Conservation (phyloP, 2,113 vertebrate species). For the Prochilodus magdalenae region DNA sequence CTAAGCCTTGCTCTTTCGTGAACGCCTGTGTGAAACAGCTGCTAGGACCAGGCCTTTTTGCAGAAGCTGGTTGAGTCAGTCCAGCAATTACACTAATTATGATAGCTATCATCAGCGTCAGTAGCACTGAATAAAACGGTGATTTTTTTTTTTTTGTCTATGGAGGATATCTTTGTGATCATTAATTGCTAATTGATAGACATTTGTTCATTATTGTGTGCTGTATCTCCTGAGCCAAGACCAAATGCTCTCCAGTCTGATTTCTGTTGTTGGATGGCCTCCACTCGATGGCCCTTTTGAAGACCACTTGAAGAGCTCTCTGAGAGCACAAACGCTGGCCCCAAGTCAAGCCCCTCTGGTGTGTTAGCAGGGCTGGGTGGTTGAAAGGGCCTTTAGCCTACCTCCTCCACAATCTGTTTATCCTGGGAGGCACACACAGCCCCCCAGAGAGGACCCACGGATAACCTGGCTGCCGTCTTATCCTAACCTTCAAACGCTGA, state of each 20-base stretch:
- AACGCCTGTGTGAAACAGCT: constrained; percentile 30
- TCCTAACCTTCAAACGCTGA: constrained; percentile 76
- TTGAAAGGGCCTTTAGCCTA: constrained; percentile 69
- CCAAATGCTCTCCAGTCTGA: constrained; percentile 48
- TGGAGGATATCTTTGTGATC: not conserved
- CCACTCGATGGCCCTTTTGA: constrained; percentile 53
- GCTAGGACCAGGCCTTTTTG: constrained; percentile 8
- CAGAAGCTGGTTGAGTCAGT: not conserved
- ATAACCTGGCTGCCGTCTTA: constrained; percentile 75
- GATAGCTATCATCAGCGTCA: not conserved
- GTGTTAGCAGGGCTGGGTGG: constrained; percentile 49
- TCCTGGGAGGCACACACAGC: constrained; percentile 63
- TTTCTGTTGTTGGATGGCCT: constrained; percentile 46
- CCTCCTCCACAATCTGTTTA: constrained; percentile 57
- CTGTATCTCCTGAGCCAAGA: not conserved
- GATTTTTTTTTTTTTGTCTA: not conserved
- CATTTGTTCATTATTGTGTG: not conserved
- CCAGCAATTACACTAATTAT: constrained; percentile 4
- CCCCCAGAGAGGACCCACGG: constrained; percentile 71
- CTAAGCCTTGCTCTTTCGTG: constrained; percentile 6
- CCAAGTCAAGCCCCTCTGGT: constrained; percentile 53
- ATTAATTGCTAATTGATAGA: constrained; percentile 26
- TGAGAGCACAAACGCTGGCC: constrained; percentile 57
- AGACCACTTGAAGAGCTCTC: constrained; percentile 53
- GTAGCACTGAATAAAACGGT: not conserved